These are phyloP conservation scores for Malacoctenus gilli DNA, from an alignment of 2,797 vertebrate species.

Conservation along the genomic window DNA sequence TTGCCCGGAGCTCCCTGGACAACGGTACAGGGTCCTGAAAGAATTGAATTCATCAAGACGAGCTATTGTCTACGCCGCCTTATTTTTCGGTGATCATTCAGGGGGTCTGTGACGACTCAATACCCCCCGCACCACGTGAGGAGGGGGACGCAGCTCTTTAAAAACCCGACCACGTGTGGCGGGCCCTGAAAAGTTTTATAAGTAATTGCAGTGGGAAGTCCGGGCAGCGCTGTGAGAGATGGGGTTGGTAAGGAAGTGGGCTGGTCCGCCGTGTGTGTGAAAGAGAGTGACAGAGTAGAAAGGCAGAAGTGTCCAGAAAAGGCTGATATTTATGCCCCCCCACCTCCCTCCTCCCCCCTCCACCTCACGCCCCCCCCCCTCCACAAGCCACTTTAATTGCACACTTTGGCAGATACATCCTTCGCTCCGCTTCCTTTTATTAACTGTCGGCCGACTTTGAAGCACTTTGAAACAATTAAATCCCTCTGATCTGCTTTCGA, in stretches of 20 bases:
- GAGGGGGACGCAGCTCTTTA: constrained; percentile 84
- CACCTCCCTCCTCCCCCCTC: not conserved
- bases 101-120: constrained; percentile 89
- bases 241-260: constrained; percentile 85
- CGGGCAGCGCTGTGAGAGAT: constrained; percentile 79
- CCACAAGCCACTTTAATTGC: constrained; percentile 56
- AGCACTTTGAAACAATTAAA: constrained; percentile 72
- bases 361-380: constrained; percentile 7
- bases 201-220: constrained; percentile 90
- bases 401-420: constrained; percentile 58
- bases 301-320: constrained; percentile 76
- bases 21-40: constrained; percentile 87
- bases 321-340: constrained; percentile 79
- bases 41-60: constrained; percentile 91
- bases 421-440: constrained; percentile 47
- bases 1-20: constrained; percentile 84
- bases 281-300: constrained; percentile 79
- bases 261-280: constrained; percentile 79
- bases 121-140: constrained; percentile 84
- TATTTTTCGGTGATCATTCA: constrained; percentile 89
- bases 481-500: constrained; percentile 70
- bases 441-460: constrained; percentile 53
- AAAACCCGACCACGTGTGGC: constrained; percentile 87
- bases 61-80: constrained; percentile 85
- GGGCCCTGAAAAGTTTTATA: constrained; percentile 86